phyloP scores from a whole-genome alignment of 2,113 vertebrate genomes.

The Rhinoptilus africanus region DNA sequence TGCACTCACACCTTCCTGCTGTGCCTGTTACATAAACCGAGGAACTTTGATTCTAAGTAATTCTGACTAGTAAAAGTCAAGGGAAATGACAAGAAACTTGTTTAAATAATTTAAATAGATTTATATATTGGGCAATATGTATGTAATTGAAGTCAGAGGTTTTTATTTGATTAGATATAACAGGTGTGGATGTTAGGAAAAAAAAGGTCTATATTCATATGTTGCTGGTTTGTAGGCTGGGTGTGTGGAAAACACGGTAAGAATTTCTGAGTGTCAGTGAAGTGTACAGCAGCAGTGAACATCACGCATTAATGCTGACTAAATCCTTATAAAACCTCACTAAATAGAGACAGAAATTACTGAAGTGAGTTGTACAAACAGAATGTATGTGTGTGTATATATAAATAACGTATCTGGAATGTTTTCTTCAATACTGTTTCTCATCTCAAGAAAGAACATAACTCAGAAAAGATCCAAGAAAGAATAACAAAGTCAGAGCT shows the following conservation, averaged over 20 bases:
- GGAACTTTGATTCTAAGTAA: background rate
- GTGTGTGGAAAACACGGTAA: background rate
- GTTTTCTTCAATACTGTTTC: background rate
- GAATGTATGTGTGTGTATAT: background rate
- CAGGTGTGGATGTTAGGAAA: background rate
- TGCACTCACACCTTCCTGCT: background rate
- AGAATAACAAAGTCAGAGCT: background rate
- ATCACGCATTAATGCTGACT: background rate
- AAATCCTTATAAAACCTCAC: background rate
- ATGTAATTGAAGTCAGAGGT: background rate
- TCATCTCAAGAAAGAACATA: background rate
- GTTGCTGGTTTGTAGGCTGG: background rate
- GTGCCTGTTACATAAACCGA: background rate
- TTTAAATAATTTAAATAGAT: background rate
- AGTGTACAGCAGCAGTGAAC: background rate
- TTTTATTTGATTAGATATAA: background rate
- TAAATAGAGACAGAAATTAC: background rate
- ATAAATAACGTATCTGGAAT: background rate
- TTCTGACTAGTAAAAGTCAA: background rate
- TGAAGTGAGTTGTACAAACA: background rate
- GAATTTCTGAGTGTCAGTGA: background rate
- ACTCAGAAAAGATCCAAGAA: background rate
- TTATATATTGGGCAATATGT: background rate
- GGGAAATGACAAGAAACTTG: background rate
- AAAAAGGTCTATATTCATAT: background rate